Percentiles rank a stretch among this genome's conserved stretches.
phyloP scores from a whole-genome alignment of 2,113 vertebrate genomes.

The Osmerus mordax region DNA sequence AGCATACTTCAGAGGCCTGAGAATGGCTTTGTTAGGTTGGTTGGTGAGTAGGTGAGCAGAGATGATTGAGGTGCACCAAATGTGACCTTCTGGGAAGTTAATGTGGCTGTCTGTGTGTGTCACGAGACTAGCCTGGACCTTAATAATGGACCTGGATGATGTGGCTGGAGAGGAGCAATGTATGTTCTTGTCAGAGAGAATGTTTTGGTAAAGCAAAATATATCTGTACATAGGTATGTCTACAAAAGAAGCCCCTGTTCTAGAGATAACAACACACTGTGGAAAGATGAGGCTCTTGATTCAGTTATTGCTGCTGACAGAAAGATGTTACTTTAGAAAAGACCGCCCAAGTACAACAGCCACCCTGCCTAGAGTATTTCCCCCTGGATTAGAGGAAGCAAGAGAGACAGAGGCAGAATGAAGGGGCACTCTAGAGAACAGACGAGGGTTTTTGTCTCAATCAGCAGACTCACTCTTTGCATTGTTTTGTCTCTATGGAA shows the following conservation, averaged over 20 bases:
- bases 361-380: constrained; percentile 46
- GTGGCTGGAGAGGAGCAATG: constrained; percentile 52
- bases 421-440: neutral
- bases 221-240: constrained; percentile 27
- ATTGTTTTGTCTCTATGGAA: constrained; percentile 43
- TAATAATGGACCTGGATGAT: constrained; percentile 37
- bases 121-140: constrained; percentile 30
- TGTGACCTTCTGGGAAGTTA: neutral
- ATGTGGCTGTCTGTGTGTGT: neutral
- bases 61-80: neutral
- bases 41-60: neutral
- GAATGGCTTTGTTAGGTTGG: neutral
- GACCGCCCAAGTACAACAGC: constrained; percentile 32
- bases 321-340: constrained; percentile 31
- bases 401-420: constrained; percentile 8
- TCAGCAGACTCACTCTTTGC: constrained; percentile 41
- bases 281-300: constrained; percentile 38
- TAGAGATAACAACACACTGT: constrained; percentile 24
- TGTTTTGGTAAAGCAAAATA: constrained; percentile 35
- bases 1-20: constrained; percentile 12
- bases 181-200: constrained; percentile 43
- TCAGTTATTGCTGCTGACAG: constrained; percentile 52
- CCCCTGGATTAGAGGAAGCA: constrained; percentile 36
- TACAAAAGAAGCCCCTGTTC: constrained; percentile 28
- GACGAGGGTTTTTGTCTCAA: constrained; percentile 35